phyloP scores from a whole-genome alignment of 2,113 vertebrate species.

The Xiphias gladius region DNA sequence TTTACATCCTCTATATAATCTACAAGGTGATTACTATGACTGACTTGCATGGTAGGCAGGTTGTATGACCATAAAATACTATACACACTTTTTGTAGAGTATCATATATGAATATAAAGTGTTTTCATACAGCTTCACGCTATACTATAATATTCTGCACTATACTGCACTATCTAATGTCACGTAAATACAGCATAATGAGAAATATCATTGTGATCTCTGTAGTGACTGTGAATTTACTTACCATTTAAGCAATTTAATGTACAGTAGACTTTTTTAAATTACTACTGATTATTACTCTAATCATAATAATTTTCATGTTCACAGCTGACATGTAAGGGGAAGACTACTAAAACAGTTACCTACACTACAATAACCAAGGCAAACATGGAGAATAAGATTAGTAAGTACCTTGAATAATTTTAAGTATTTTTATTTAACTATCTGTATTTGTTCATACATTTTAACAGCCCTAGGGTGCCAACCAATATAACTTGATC shows the following conservation, averaged over 20 bases:
- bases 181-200: background rate
- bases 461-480: background rate
- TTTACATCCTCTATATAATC: slow-evolving; percentile 95
- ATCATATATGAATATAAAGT: background rate
- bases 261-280: background rate
- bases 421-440: background rate
- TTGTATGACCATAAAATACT: background rate
- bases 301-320: slow-evolving; percentile 7
- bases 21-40: slow-evolving; percentile 88
- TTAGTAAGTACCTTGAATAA: slow-evolving; percentile 52
- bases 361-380: slow-evolving; percentile 9
- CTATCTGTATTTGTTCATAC: background rate
- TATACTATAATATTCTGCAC: background rate
- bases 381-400: slow-evolving; percentile 12
- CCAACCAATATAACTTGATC: background rate
- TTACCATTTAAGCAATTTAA: background rate
- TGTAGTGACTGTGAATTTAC: background rate
- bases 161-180: background rate
- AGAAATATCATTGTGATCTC: background rate
- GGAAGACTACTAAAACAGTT: slow-evolving; percentile 68
- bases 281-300: background rate
- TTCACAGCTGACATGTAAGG: slow-evolving; percentile 89
- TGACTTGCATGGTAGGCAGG: background rate
- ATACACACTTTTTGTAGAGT: background rate
- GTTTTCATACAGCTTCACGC: background rate